Conservation (phyloP, 1,140 invertebrate genomes). For the Stegodyphus mimosarum region DNA sequence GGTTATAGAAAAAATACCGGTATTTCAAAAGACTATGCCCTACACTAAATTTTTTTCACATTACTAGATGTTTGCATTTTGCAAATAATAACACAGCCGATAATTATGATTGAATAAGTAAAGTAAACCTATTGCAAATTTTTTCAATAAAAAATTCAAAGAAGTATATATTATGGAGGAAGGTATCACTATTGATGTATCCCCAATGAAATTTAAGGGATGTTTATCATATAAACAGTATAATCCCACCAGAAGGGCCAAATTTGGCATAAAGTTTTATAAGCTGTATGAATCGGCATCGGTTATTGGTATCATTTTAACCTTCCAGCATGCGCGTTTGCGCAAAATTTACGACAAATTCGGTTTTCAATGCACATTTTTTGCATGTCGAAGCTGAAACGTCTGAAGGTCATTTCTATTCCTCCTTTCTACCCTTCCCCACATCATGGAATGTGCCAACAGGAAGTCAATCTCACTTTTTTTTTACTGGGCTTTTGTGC, state of each 20-base stretch:
- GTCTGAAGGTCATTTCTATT: no score
- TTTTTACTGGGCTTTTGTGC: no score
- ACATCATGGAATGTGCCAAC: no score
- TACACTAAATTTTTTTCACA: not conserved
- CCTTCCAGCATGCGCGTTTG: no score
- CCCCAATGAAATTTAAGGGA: constrained; percentile 1
- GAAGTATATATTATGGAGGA: not conserved
- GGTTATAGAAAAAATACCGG: not conserved
- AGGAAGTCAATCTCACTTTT: no score
- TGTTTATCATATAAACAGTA: constrained; percentile 6
- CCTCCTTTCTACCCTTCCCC: no score
- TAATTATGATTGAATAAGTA: not conserved
- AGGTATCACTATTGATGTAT: not conserved
- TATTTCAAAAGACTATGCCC: constrained; percentile 6
- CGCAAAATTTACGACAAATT: no score
- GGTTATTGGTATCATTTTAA: not conserved
- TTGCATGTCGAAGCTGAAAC: no score
- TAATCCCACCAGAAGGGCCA: constrained; percentile 1
- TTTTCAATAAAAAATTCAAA: not conserved
- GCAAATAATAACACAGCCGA: not conserved
- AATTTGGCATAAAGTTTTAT: constrained; percentile 1
- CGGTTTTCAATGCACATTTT: no score
- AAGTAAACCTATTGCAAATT: constrained; percentile 1
- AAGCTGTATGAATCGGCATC: not conserved
- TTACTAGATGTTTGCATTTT: constrained; percentile 6